A percentile compares a stretch with the other conserved stretches of the same genome.
Evolutionary conservation across 2,888 invertebrate species (phyloP).

Genomic region (Cataglyphis albicans): DNA sequence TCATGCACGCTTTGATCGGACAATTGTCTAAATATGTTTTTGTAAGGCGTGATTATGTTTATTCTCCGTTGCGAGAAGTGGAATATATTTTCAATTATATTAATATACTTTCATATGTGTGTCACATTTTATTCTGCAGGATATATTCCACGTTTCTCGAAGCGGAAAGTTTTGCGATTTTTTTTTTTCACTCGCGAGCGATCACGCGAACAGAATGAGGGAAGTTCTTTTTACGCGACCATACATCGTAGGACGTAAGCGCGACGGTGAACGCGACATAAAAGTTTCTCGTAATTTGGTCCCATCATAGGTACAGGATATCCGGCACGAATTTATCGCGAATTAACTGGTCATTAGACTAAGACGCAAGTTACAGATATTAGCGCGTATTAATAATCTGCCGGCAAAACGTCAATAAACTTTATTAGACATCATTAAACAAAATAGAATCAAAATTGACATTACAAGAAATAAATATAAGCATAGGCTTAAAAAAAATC

Average conservation of each 20-base stretch:
- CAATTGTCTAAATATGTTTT: conserved; percentile 35
- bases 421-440: neutral
- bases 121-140: conserved; percentile 23
- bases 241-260: conserved; percentile 71
- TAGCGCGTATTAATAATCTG: conserved; percentile 68
- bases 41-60: conserved; percentile 39
- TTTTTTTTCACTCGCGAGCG: conserved; percentile 53
- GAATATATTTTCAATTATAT: conserved; percentile 38
- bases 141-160: conserved; percentile 43
- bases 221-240: conserved; percentile 61
- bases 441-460: neutral
- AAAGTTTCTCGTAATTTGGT: conserved; percentile 79
- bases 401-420: conserved; percentile 20
- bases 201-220: conserved; percentile 66
- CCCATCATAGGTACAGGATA: conserved; percentile 82
- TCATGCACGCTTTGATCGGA: conserved; percentile 28
- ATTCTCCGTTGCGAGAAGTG: conserved; percentile 25
- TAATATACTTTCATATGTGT: conserved; percentile 51
- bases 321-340: conserved; percentile 72
- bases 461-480: neutral
- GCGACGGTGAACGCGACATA: conserved; percentile 76
- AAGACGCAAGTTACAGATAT: conserved; percentile 63
- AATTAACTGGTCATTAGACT: conserved; percentile 74
- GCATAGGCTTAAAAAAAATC: neutral
- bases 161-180: conserved; percentile 30